Evolutionary conservation across 2,113 vertebrate genomes (phyloP).

Genomic region (Propithecus coquereli): DNA sequence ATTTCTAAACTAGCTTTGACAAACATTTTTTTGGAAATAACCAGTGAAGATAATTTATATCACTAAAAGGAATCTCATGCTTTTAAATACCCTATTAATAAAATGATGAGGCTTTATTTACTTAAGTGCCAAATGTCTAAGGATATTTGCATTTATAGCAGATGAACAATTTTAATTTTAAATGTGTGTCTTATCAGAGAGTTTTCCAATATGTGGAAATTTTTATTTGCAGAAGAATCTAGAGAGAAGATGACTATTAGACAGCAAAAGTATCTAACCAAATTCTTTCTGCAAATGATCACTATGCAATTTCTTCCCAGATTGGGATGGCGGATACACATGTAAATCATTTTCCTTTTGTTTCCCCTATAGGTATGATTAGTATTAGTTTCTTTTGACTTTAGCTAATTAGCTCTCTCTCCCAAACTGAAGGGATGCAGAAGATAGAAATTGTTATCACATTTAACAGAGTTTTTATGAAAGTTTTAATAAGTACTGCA

Average conservation of each 20-base stretch:
- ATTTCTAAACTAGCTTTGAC: background rate
- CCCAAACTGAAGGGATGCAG: background rate
- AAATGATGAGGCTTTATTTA: background rate
- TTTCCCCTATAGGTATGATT: background rate
- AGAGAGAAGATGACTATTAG: conserved; percentile 25
- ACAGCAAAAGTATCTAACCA: background rate
- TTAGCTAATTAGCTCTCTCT: background rate
- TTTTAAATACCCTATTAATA: background rate
- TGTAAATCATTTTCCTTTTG: background rate
- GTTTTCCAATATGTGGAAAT: background rate
- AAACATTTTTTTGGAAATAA: background rate
- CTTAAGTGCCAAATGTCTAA: background rate
- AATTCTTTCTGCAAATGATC: background rate
- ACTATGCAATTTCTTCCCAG: background rate
- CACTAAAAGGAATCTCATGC: background rate
- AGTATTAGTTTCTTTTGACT: background rate
- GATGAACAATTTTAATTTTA: background rate
- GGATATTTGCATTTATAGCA: background rate
- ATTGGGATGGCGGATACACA: background rate
- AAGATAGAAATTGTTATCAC: background rate
- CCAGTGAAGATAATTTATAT: background rate
- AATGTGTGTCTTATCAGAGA: background rate
- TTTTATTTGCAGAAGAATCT: conserved; percentile 36
- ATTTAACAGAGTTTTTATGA: background rate
- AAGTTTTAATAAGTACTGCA: background rate